Percentiles rank a stretch among this genome's conserved stretches.
Evolutionary conservation across 2,888 invertebrate species (phyloP).

Genomic region (Pasiphila rectangulata): DNA sequence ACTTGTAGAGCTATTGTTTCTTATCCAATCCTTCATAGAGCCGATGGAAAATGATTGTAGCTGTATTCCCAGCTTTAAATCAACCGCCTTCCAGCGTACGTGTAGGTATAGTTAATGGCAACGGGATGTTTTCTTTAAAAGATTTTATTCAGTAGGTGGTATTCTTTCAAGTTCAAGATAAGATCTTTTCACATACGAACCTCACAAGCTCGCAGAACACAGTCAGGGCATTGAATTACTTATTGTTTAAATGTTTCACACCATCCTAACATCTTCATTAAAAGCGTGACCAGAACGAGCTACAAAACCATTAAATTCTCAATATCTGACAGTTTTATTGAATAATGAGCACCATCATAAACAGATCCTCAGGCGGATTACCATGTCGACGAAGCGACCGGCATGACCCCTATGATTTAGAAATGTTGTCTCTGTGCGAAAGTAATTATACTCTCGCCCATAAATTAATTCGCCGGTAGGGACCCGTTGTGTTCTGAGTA

Average conservation of each 20-base stretch:
- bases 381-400: slow-evolving; percentile 43
- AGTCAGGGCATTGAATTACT: background rate
- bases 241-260: slow-evolving; percentile 8
- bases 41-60: no score
- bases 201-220: background rate
- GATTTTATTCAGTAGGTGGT: background rate
- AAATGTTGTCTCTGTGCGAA: slow-evolving; percentile 60
- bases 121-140: background rate
- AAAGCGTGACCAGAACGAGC: slow-evolving; percentile 18
- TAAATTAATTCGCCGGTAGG: slow-evolving; percentile 45
- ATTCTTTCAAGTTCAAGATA: background rate
- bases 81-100: no score
- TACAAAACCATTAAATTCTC: slow-evolving; percentile 43
- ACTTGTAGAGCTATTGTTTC: no score
- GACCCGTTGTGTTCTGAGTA: slow-evolving; percentile 23
- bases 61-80: no score
- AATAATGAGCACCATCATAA: slow-evolving; percentile 58
- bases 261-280: slow-evolving; percentile 8
- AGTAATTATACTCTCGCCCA: slow-evolving; percentile 54
- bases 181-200: slow-evolving; percentile 6
- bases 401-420: slow-evolving; percentile 57
- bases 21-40: no score
- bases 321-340: slow-evolving; percentile 58
- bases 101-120: no score
- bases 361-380: slow-evolving; percentile 52